Evolutionary conservation across 1,140 invertebrate species (phyloP).

Genomic region (Apis mellifera): DNA sequence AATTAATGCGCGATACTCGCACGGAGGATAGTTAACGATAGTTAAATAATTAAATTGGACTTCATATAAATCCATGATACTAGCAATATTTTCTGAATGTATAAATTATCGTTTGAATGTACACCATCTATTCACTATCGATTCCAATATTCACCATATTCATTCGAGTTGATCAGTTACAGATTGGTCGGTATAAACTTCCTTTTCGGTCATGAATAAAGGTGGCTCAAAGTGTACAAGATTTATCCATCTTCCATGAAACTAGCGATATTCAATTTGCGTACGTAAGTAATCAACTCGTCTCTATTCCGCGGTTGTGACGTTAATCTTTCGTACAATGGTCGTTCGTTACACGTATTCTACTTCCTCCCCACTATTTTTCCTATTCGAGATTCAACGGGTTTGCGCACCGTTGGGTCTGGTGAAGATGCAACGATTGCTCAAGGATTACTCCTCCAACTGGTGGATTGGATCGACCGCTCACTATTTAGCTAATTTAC

Average conservation of each 20-base stretch:
- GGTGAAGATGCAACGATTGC: constrained; percentile 1
- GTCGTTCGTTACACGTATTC: constrained; percentile 20
- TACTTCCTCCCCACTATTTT: constrained; percentile 2
- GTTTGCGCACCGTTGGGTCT: neutral
- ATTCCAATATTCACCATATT: neutral
- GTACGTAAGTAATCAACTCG: neutral
- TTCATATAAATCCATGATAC: neutral
- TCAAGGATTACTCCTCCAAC: constrained; percentile 35
- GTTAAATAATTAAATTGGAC: too few species aligned
- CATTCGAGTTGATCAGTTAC: constrained; percentile 1
- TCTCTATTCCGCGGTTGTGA: neutral
- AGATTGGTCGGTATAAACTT: neutral
- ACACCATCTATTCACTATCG: neutral
- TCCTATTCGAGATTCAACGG: neutral
- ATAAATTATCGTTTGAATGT: neutral
- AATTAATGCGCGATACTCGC: too few species aligned
- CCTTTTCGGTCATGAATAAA: neutral
- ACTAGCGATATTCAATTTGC: constrained; percentile 9
- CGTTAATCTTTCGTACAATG: constrained; percentile 21
- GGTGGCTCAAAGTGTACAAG: neutral
- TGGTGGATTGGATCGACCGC: neutral
- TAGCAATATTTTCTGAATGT: neutral
- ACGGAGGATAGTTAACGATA: too few species aligned
- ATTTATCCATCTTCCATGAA: neutral
- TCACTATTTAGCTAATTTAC: constrained; percentile 47